phyloP scores from a whole-genome alignment of 2,888 invertebrate species.

The Amiota mariae region DNA sequence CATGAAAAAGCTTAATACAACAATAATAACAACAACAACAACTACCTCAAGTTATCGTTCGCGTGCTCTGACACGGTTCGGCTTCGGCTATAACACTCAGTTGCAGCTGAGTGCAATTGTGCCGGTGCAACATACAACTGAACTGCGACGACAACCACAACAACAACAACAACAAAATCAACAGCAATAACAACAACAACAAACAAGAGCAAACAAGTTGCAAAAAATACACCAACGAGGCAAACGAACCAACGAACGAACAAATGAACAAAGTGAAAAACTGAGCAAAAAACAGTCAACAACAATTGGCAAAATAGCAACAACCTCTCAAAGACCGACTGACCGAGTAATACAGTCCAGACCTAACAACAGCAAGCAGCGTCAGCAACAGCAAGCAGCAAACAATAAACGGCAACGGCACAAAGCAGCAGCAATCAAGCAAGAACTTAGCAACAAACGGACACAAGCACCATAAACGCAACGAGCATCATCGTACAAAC shows the following conservation, averaged over 20 bases:
- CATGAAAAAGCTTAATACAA: conserved; percentile 26
- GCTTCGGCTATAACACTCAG: conserved; percentile 17
- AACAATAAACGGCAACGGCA: too few relatives aligned
- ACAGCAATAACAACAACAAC: conserved; percentile 24
- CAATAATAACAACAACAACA: conserved; percentile 33
- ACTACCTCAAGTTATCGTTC: conserved; percentile 20
- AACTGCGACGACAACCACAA: conserved; percentile 40
- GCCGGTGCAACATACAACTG: conserved; percentile 48
- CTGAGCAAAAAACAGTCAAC: conserved; percentile 44
- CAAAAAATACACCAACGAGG: conserved; percentile 47
- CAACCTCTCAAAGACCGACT: conserved; percentile 75
- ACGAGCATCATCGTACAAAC: conserved; percentile 38
- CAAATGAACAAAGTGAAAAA: conserved; percentile 33
- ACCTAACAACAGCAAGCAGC: conserved; percentile 44
- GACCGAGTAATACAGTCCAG: conserved; percentile 75
- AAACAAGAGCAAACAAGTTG: conserved; percentile 45
- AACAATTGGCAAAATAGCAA: conserved; percentile 69
- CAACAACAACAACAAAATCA: conserved; percentile 39
- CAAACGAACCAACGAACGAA: conserved; percentile 47
- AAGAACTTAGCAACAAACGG: conserved; percentile 31
- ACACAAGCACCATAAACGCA: conserved; percentile 56
- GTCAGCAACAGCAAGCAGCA: conserved; percentile 37
- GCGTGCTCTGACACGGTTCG: not conserved
- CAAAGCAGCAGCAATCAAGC: conserved; percentile 46
- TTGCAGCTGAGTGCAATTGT: conserved; percentile 59